Evolutionary conservation across 2,888 invertebrate genomes (phyloP).

Genomic region (Melipona beecheii): DNA sequence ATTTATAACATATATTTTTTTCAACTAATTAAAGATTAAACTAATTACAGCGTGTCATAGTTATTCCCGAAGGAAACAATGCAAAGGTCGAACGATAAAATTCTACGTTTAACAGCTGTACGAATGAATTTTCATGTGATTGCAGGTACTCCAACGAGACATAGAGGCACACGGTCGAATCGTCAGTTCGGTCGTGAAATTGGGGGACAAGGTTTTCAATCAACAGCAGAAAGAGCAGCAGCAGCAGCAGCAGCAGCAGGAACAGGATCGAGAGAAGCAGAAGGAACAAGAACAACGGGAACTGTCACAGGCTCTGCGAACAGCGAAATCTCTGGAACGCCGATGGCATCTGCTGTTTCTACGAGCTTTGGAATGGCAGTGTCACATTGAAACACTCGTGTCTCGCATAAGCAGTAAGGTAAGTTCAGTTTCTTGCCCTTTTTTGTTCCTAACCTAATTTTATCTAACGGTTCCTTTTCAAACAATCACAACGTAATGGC

Average conservation of each 20-base stretch:
- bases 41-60: no score
- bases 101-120: neutral
- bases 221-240: slow-evolving; percentile 68
- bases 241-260: slow-evolving; percentile 75
- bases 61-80: no score
- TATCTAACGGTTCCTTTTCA: neutral
- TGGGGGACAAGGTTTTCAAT: slow-evolving; percentile 87
- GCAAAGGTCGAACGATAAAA: neutral
- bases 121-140: slow-evolving; percentile 51
- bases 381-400: slow-evolving; percentile 93
- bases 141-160: slow-evolving; percentile 95
- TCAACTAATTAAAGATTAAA: no score
- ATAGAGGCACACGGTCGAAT: slow-evolving; percentile 96
- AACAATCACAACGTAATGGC: no score
- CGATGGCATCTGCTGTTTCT: slow-evolving; percentile 96
- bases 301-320: slow-evolving; percentile 83
- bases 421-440: slow-evolving; percentile 74
- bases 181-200: slow-evolving; percentile 91
- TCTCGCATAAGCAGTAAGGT: slow-evolving; percentile 88
- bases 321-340: slow-evolving; percentile 90
- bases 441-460: neutral
- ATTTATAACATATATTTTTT: no score
- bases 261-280: slow-evolving; percentile 65
- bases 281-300: slow-evolving; percentile 69
- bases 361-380: slow-evolving; percentile 96